Base-by-base conservation (phyloP, 2,797 vertebrate genomes). In the Sorex maritimensis region DNA sequence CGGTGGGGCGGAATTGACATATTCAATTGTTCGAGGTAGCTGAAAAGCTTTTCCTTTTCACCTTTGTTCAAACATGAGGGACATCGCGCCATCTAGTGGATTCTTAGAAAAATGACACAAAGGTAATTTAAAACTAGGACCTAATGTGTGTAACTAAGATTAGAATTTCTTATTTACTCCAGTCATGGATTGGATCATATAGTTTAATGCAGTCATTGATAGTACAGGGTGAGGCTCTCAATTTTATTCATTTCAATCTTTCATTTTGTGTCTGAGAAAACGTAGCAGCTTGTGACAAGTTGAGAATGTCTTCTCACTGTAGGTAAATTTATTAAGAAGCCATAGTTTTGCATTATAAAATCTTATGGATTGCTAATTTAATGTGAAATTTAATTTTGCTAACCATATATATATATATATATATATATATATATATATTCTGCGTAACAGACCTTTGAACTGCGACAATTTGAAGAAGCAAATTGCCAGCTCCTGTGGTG, bases 181-280 rank as follows among this genome's bases (percentile, higher is more conserved):
- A 61, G 23, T 61, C 15, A 61, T 7, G 19, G 19, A 21, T 61
- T 61, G 55, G 17, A 23, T 44, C 2, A 9, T 2, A 21, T 13
- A 81, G 74, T 49, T 55, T 72, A 93, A 61, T 61, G 13, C 10
- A 52, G 49, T 52, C 49, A 52, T 52, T 52, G 21, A 91, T 63
- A 75, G 6, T 24, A 6, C 6, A 26, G 9, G 41, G 44, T 82
- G n/a, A 65, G n/a, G 15, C 13, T 88, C 7, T 88, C 38, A 7
- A 7, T 46, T 52, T 52, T 52, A 14, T 63, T 85, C 58, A 58
- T 24, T 52, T 30, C 44, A 61, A 14, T 21, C 9, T 65, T 4
- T 72, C 73, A 73, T 34, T 96, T 81, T 41, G 7, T 69, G 13
- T 12, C 88, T 69, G 58, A 73, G 34, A 23, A 69, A 80, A 71